These are phyloP conservation scores for Syngnathus floridae DNA, from an alignment of 2,113 vertebrate species.

Conservation along the genomic window DNA sequence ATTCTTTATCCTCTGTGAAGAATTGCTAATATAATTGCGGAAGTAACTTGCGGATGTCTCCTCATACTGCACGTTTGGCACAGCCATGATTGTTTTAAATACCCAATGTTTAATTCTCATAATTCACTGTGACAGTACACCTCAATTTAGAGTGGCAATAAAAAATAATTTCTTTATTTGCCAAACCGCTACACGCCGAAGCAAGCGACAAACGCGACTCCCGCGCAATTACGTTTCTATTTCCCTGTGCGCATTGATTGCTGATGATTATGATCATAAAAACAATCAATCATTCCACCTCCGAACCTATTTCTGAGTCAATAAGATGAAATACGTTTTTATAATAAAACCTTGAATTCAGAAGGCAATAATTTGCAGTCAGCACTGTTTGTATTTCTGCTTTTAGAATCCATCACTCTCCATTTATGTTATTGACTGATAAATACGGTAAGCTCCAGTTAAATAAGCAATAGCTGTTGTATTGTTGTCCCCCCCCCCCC, in stretches of 20 bases:
- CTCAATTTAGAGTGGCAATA: too few species aligned
- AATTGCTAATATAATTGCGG: too few species aligned
- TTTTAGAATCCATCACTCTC: not conserved
- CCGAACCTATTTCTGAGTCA: not conserved
- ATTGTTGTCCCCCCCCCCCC: conserved; percentile 32
- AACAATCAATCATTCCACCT: not conserved
- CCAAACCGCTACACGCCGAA: not conserved
- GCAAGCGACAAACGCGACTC: not conserved
- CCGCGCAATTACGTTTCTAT: not conserved
- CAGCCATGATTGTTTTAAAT: too few species aligned
- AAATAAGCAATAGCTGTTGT: conserved; percentile 26
- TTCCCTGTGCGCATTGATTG: conserved; percentile 1
- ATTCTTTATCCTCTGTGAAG: too few species aligned
- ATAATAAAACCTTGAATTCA: not conserved
- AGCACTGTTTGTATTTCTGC: not conserved
- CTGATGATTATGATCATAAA: not conserved
- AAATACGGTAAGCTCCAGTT: conserved; percentile 26
- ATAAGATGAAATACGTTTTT: not conserved
- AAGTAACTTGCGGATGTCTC: too few species aligned
- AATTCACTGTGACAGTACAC: too few species aligned
- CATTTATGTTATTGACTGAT: conserved; percentile 13
- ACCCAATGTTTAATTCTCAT: too few species aligned
- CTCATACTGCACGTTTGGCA: too few species aligned
- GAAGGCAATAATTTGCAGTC: not conserved
- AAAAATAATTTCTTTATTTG: too few species aligned